phyloP scores from a whole-genome alignment of 2,888 invertebrate species.

The Allophyes oxyacanthae region DNA sequence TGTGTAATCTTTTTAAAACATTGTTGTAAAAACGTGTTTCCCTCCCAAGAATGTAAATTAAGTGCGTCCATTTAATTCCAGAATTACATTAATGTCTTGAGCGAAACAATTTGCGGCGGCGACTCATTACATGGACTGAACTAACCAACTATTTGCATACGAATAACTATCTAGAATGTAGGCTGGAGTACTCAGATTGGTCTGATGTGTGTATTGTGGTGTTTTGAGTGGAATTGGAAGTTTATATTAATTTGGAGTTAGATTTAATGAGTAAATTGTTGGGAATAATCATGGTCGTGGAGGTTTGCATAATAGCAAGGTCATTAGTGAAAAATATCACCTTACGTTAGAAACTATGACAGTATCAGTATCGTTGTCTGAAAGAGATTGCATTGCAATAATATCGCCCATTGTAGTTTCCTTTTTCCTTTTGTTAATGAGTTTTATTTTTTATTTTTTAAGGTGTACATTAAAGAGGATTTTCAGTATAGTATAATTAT shows the following conservation, averaged over 20 bases:
- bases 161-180: constrained; percentile 35
- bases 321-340: too few species aligned
- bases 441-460: too few species aligned
- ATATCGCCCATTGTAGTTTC: too few species aligned
- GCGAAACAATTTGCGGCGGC: constrained; percentile 45
- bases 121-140: constrained; percentile 42
- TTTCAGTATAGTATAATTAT: too few species aligned
- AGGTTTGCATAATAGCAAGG: too few species aligned
- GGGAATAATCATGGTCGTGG: too few species aligned
- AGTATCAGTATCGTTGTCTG: too few species aligned
- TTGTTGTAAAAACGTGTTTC: not conserved
- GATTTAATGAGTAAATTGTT: not conserved
- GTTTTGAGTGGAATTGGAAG: not conserved
- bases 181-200: constrained; percentile 30
- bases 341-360: too few species aligned
- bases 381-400: too few species aligned
- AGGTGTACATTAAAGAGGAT: too few species aligned
- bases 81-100: constrained; percentile 28
- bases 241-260: constrained; percentile 5
- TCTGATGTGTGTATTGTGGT: constrained; percentile 15
- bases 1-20: not conserved
- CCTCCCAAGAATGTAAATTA: constrained; percentile 28
- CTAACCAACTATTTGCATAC: constrained; percentile 41
- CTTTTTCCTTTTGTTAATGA: too few species aligned
- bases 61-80: constrained; percentile 26